Conservation (phyloP, 2,888 invertebrate species). For the Tyria jacobaeae region DNA sequence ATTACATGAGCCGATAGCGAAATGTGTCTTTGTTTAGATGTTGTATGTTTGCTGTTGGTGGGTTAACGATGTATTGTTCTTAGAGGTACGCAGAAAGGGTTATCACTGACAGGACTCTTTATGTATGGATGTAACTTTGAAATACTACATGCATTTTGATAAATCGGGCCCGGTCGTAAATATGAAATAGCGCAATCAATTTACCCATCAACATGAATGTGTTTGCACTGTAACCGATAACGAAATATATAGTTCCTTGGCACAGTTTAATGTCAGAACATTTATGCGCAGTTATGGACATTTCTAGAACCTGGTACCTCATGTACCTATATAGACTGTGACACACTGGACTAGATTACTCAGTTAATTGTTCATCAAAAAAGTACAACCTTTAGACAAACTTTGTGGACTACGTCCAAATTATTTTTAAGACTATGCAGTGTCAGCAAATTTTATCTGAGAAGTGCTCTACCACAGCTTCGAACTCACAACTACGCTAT, state of each 20-base stretch:
- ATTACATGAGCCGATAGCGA: constrained; percentile 48
- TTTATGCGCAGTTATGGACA: not conserved
- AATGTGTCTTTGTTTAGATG: constrained; percentile 44
- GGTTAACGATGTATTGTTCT: constrained; percentile 13
- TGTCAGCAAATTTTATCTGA: not conserved
- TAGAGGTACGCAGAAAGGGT: constrained; percentile 2
- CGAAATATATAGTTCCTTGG: not conserved
- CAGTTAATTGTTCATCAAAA: too few species aligned
- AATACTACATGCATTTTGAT: constrained; percentile 1
- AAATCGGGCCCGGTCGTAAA: not conserved
- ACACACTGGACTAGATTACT: too few species aligned
- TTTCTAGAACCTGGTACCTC: not conserved
- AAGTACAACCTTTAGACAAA: too few species aligned
- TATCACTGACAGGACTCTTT: constrained; percentile 1
- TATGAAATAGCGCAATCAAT: not conserved
- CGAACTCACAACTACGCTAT: not conserved
- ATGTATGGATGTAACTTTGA: not conserved
- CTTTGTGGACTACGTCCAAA: not conserved
- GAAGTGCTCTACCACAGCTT: not conserved
- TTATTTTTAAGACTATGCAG: not conserved
- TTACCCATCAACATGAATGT: not conserved
- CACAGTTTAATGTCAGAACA: not conserved
- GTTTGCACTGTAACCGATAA: not conserved
- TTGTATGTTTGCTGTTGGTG: constrained; percentile 12
- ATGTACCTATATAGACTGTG: not conserved